Conservation (phyloP, 92 coral and sea anemone genomes). For the Galaxea fascicularis region DNA sequence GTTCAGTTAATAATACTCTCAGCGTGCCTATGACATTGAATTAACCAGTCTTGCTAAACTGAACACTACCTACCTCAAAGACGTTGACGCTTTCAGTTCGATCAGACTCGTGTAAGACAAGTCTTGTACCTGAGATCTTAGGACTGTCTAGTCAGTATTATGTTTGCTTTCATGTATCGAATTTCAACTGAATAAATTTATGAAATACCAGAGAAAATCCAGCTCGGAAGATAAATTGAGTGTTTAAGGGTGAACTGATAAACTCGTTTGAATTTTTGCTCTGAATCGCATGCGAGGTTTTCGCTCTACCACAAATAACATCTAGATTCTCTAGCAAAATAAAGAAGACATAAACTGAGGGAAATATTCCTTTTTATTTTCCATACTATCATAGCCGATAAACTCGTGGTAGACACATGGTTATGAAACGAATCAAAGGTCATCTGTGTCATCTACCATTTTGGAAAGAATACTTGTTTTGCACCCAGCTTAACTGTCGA, state of each 20-base stretch:
- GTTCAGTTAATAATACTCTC: background rate
- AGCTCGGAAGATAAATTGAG: background rate
- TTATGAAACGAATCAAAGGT: background rate
- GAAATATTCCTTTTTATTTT: background rate
- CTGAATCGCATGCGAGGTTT: too few species aligned
- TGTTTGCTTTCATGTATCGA: conserved; percentile 7
- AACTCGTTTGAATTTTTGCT: too few species aligned
- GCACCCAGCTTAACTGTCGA: background rate
- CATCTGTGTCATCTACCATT: background rate
- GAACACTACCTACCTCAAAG: background rate
- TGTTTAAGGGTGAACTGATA: too few species aligned
- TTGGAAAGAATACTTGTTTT: background rate
- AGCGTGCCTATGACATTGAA: background rate
- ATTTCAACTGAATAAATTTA: conserved; percentile 41
- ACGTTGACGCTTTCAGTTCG: background rate
- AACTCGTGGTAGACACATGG: conserved; percentile 7
- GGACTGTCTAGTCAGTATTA: background rate
- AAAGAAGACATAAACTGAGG: too few species aligned
- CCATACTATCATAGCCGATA: background rate
- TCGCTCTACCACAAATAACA: too few species aligned
- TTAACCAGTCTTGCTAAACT: background rate
- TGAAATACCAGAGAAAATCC: conserved; percentile 2
- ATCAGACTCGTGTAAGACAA: background rate
- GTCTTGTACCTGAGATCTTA: background rate
- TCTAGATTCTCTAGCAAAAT: background rate